These are phyloP conservation scores for Chloromyia formosa DNA, from an alignment of 2,888 invertebrate genomes.

Conservation along the genomic window DNA sequence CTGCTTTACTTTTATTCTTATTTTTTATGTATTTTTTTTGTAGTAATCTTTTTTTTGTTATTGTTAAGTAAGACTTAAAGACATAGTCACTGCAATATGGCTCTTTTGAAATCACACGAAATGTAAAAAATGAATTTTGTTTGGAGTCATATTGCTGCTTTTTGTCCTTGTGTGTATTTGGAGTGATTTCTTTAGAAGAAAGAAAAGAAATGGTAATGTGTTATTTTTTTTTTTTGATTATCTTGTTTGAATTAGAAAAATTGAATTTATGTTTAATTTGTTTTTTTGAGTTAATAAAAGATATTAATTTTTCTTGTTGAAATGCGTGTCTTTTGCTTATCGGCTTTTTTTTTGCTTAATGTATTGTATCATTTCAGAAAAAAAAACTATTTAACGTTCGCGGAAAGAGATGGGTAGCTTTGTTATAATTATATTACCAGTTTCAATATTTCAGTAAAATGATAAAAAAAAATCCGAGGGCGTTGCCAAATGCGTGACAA, in stretches of 20 bases:
- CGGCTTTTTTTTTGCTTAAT: too few species aligned
- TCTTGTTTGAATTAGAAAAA: neutral
- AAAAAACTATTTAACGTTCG: too few species aligned
- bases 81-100: too few species aligned
- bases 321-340: conserved; percentile 7
- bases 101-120: neutral
- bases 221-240: too few species aligned
- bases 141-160: neutral
- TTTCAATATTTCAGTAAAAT: too few species aligned
- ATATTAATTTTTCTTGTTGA: conserved; percentile 5
- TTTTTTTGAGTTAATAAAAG: conserved; percentile 32
- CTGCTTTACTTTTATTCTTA: neutral
- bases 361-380: too few species aligned
- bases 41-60: neutral
- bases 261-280: conserved; percentile 28
- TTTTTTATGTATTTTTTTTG: neutral
- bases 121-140: neutral
- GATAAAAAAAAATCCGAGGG: too few species aligned
- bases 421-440: too few species aligned
- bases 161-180: neutral
- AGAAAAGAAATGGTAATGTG: neutral
- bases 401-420: too few species aligned
- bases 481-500: too few species aligned
- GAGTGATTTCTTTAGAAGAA: neutral
- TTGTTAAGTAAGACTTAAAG: neutral